Conservation (phyloP, 2,888 invertebrate species). For the Leuctra nigra region DNA sequence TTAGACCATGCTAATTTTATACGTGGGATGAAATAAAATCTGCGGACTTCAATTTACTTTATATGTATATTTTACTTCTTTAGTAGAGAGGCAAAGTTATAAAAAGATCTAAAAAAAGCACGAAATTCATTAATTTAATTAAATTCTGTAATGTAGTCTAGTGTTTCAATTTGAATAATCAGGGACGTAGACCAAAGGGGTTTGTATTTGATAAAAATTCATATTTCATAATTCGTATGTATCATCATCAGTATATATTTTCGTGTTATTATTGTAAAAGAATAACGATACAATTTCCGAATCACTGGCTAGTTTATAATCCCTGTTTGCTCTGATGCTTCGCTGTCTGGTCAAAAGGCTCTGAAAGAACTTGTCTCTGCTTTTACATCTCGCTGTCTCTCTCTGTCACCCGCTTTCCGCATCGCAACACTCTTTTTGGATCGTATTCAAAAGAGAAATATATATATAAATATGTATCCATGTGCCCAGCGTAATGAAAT, state of each 20-base stretch:
- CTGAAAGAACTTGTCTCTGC: too few species aligned
- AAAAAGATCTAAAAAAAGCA: neutral
- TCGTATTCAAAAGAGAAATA: too few species aligned
- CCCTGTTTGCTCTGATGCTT: conserved; percentile 18
- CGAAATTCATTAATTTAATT: conserved; percentile 12
- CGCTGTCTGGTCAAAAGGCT: too few species aligned
- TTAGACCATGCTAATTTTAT: neutral
- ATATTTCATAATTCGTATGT: conserved; percentile 6
- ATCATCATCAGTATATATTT: conserved; percentile 8
- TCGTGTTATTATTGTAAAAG: conserved; percentile 18
- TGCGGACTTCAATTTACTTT: conserved; percentile 6
- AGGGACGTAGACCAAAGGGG: neutral
- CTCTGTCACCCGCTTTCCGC: neutral
- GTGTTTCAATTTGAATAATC: conserved; percentile 13
- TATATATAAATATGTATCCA: too few species aligned
- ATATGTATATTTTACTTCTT: conserved; percentile 1
- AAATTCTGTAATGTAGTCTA: neutral
- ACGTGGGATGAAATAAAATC: neutral
- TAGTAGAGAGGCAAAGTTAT: neutral
- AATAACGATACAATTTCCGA: conserved; percentile 26
- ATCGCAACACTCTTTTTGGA: neutral
- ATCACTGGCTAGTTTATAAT: conserved; percentile 25
- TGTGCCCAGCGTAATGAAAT: too few species aligned
- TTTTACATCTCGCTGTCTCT: too few species aligned
- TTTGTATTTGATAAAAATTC: neutral